phyloP scores from a whole-genome alignment of 2,797 vertebrate species.

The Gambelia wislizenii region DNA sequence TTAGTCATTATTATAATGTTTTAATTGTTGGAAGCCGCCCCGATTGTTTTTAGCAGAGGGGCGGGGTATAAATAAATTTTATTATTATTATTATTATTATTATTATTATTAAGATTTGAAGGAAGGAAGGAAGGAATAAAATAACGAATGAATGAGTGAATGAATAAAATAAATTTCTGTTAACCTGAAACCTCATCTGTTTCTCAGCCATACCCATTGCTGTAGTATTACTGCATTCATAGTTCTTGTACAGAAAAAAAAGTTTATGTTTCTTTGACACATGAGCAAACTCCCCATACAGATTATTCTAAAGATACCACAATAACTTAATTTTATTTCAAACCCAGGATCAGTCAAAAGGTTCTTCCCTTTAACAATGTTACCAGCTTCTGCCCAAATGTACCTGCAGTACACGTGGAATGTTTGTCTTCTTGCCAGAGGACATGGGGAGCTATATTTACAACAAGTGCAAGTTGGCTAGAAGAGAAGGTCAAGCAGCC shows the following conservation, averaged over 20 bases:
- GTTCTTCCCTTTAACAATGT: neutral
- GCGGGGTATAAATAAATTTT: too few relatives aligned
- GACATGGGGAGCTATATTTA: too few relatives aligned
- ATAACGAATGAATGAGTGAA: too few relatives aligned
- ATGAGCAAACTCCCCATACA: slow-evolving; percentile 22
- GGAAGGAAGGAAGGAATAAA: neutral
- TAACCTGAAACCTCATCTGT: neutral
- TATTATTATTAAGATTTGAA: too few relatives aligned
- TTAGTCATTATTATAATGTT: too few relatives aligned
- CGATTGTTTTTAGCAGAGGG: too few relatives aligned
- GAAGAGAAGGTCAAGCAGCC: too few relatives aligned
- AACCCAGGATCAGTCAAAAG: slow-evolving; percentile 1
- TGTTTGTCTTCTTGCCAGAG: too few relatives aligned
- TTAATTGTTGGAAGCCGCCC: too few relatives aligned
- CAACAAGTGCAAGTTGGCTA: too few relatives aligned
- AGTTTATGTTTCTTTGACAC: neutral
- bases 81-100: too few relatives aligned
- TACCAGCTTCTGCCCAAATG: slow-evolving; percentile 7
- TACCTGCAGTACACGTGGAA: too few relatives aligned
- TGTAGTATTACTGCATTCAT: neutral
- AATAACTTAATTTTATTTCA: slow-evolving; percentile 15
- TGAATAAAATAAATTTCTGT: neutral
- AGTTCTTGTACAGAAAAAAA: neutral
- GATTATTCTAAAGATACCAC: neutral
- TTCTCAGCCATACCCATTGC: neutral